Evolutionary conservation across 2,113 vertebrate genomes (phyloP), one percentile per base, ranked within the genome.

Genomic region (Pollimyrus isidori): DNA sequence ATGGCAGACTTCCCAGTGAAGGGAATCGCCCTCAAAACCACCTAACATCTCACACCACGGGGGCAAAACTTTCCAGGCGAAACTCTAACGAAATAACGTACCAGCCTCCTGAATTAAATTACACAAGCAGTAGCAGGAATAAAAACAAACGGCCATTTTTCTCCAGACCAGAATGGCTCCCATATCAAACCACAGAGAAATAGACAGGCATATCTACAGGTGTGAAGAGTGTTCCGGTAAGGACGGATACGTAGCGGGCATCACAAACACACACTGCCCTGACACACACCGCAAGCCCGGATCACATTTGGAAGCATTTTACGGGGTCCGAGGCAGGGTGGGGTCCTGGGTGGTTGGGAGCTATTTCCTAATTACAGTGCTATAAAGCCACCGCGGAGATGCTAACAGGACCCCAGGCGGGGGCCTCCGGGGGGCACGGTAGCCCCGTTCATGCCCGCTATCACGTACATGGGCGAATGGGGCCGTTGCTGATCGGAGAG

Each of bases 301-400:
- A 39, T 82, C 82, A 90, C 94, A 95, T 93, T 92, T 94, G 94
- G 93, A 95, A 95, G 93, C 56, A 91, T 93, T 95, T 95, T 94
- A 90, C 92, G 91, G 89, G 88, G 87, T 89, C 90, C 80, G 50
- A 39, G 62, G 91, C 91, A 88, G 45, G 88, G 87, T 23, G 58
- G 50, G 88, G 73, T 80, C 73, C 13, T 42, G 30, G 13, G 2
- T 19, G 26, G 35, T 85, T 86, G 11, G 58, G 49, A 62, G 56
- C 90, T 89, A 26, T 86, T 91, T 93, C 92, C 91, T 94, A 95
- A 95, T 95, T 93, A 94, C 91, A 87, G 82, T 76, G 86, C 89
- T 91, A 94, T 94, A 93, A 92, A 92, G 93, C 92, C 91, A 92
- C 92, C 92, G 92, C 53, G 90, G 92, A 35, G 91, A 80, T 69